These are phyloP conservation scores for Aldrovandia affinis DNA, from an alignment of 2,797 vertebrate genomes.

Conservation along the genomic window DNA sequence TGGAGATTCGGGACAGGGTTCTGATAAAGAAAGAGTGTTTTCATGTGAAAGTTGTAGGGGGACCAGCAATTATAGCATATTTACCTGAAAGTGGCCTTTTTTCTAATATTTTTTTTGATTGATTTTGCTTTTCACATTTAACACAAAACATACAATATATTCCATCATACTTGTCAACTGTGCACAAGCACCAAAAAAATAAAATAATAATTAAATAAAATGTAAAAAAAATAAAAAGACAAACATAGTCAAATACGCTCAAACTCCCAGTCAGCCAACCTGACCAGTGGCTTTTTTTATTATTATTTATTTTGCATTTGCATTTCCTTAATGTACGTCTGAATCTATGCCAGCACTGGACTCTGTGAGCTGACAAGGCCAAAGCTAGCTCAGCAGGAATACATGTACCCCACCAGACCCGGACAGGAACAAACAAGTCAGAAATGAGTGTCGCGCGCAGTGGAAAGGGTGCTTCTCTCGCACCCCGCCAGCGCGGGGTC, in stretches of 20 bases:
- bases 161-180: too few species aligned
- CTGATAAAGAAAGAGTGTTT: too few species aligned
- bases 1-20: too few species aligned
- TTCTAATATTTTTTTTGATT: not conserved
- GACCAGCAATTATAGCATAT: not conserved
- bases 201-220: too few species aligned
- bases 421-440: not conserved
- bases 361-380: not conserved
- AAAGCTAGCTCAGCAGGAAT: not conserved
- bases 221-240: too few species aligned
- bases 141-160: too few species aligned
- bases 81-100: not conserved
- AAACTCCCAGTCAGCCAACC: too few species aligned
- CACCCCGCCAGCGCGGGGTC: not conserved
- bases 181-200: too few species aligned
- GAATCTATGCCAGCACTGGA: not conserved
- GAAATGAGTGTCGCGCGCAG: not conserved
- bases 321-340: not conserved
- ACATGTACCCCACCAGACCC: not conserved
- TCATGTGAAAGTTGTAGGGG: too few species aligned
- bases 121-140: too few species aligned
- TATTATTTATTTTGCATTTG: not conserved
- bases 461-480: not conserved
- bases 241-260: too few species aligned
- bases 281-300: too few species aligned